Base-by-base conservation (phyloP, 2,888 invertebrate species). In the Cantharis lateralis region DNA sequence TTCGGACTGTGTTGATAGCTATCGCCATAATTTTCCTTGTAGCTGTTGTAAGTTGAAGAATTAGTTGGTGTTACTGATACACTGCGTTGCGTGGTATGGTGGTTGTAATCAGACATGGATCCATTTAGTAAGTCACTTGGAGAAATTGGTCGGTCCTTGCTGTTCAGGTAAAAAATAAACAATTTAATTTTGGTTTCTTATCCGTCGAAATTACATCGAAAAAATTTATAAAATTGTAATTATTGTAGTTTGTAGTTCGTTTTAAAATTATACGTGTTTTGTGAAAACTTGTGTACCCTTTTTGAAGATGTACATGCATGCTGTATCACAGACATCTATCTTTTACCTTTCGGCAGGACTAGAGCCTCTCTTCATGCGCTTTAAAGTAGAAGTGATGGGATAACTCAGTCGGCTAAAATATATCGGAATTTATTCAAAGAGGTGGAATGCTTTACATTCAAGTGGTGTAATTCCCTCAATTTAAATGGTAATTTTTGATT, bases 71-170 rank as follows among this genome's bases (percentile, higher is more conserved):
- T 89, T 80, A 85, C 88, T 82, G 87, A 89, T 85, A 84, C 85
- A 84, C 85, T 89, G 81, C 82, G 84, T 75, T 86, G 85, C 81
- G 83, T 87, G 84, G 83, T 87, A 82, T 83, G 78, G 62, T 85
- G 84, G 70, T 80, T 83, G 78, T 86, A 88, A 84, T 90, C 89
- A 78, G 16, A 20, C 85, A 86, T 82, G 78, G 85, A 82, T 68
- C 84, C 86, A 79, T 86, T 86, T 13, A 82, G 83, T 73, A 86
- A 79, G 70, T 87, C 86, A 77, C 84, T 84, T 75, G 89, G 89
- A 72, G 90, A 90, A 84, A 89, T 90, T 83, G 90, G 88, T 86
- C 90, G 90, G 89, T 92, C 91, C 91, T 91, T 91, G 90, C 91
- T 92, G 86, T 79, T 66, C 61, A 24, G n/a, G 13, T n/a, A 32